phyloP scores from a whole-genome alignment of 1,140 invertebrate genomes.

The Cotesia vestalis region DNA sequence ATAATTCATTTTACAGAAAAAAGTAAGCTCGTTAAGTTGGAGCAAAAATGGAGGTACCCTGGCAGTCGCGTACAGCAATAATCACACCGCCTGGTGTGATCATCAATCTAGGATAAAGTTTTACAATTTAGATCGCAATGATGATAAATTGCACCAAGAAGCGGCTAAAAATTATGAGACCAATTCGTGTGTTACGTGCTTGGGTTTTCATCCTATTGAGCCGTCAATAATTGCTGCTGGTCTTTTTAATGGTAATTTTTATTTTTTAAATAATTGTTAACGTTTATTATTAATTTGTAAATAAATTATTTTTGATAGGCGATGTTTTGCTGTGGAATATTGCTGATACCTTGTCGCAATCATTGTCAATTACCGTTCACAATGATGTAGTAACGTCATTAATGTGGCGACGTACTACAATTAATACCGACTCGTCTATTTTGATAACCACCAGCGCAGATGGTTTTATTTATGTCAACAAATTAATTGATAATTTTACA shows the following conservation, averaged over 20 bases:
- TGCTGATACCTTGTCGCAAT: constrained; percentile 52
- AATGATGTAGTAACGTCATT: constrained; percentile 57
- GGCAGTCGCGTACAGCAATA: constrained; percentile 51
- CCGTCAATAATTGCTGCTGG: constrained; percentile 55
- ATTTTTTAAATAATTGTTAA: no score
- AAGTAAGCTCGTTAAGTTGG: constrained; percentile 60
- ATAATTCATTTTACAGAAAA: constrained; percentile 49
- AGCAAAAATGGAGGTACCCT: constrained; percentile 61
- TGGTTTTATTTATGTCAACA: constrained; percentile 59
- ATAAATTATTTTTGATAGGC: constrained; percentile 46
- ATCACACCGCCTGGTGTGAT: constrained; percentile 62
- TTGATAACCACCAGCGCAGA: constrained; percentile 57
- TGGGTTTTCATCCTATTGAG: constrained; percentile 61
- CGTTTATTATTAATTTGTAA: neutral
- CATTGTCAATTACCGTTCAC: constrained; percentile 54
- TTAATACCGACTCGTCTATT: constrained; percentile 50
- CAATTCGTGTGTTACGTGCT: constrained; percentile 57
- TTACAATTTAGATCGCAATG: constrained; percentile 56
- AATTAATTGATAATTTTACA: constrained; percentile 55
- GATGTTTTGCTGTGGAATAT: constrained; percentile 64
- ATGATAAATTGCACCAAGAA: constrained; percentile 45
- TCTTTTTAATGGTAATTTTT: no score
- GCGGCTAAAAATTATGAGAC: constrained; percentile 55
- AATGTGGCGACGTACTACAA: constrained; percentile 53
- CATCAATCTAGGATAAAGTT: constrained; percentile 59